These are phyloP conservation scores for Aphelocoma californica DNA, from an alignment of 2,797 vertebrate species.

Conservation along the genomic window DNA sequence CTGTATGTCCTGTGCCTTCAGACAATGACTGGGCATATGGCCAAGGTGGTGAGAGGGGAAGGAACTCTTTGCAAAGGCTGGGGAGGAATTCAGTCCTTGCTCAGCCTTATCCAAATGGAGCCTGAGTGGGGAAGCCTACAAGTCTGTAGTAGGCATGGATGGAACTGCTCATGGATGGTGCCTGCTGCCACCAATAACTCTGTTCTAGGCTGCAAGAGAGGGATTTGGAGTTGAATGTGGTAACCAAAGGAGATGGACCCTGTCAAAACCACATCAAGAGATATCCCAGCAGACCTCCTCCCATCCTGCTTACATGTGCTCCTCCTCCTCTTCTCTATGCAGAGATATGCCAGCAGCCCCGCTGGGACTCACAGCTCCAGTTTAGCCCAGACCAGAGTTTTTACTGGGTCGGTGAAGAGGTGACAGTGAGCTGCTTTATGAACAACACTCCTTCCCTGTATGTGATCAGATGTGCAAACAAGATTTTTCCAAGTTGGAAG, in stretches of 20 bases:
- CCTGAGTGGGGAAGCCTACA: background rate
- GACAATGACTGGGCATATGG: background rate
- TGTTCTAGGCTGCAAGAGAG: background rate
- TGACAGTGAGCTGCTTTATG: background rate
- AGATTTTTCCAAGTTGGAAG: fast-evolving
- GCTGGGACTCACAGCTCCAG: background rate
- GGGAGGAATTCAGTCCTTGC: background rate
- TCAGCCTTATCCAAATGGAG: background rate
- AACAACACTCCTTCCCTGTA: background rate
- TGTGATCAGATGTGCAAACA: background rate
- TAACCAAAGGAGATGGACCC: background rate
- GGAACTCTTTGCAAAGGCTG: background rate
- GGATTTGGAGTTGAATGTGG: background rate
- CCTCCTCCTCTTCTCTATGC: background rate
- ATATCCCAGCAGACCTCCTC: background rate
- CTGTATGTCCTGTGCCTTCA: background rate
- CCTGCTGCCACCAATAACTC: background rate
- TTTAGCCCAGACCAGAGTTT: background rate
- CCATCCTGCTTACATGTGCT: background rate
- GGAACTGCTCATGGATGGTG: background rate
- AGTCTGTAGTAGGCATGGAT: background rate
- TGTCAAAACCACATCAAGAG: background rate
- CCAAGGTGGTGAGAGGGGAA: background rate
- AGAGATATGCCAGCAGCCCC: background rate
- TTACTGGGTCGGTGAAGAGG: background rate